Base-by-base conservation (phyloP, 2,888 invertebrate species). In the Venustoraphidia nigricollis region DNA sequence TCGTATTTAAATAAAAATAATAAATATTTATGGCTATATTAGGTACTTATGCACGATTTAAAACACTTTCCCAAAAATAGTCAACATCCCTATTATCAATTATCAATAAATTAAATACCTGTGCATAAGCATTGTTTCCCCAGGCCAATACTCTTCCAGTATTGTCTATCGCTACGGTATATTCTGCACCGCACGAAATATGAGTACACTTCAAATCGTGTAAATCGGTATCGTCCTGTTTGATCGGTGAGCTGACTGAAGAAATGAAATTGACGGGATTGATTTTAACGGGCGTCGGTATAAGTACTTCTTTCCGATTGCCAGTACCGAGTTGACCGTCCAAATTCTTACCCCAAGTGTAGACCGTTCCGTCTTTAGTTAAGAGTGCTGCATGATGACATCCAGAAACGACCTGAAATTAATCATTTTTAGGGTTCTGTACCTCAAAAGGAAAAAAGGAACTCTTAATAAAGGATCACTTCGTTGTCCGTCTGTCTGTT, bases 261-360 rank as follows among this genome's bases (percentile, higher is more conserved):
- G 45, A 49, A 11, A 52, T 14, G 13, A 47, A 49, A 34, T 57
- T 58, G 41, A 68, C 66, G 2, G 65, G 64, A 45, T 67, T 66
- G 40, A 72, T 65, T 54, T 65, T 67, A 3, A 77, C 67, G 48
- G 74, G 70, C 0, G 74, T 75, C 1, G 79, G 79, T 54, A 71
- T 66, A n/a, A 60, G 54, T 4, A 78, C 67, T 56, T 77, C 74
- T 53, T 73, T 75, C 51, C 79, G 69, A 51, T 77, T 77, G 3
- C 84, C 83, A 49, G 79, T 80, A 14, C 90, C 91, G 47, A 94
- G 68, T 63, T 94, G 94, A 36, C 92, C 91, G 61, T 94, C 92
- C 52, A 89, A 76, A 66, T 90, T 92, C 52, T 88, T 77, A 2
- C 94, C 93, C 89, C 92, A 93, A 0, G 82, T 76, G 57, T 84